Evolutionary conservation across 2,113 vertebrate species (phyloP).

Genomic region (Dipodomys spectabilis): DNA sequence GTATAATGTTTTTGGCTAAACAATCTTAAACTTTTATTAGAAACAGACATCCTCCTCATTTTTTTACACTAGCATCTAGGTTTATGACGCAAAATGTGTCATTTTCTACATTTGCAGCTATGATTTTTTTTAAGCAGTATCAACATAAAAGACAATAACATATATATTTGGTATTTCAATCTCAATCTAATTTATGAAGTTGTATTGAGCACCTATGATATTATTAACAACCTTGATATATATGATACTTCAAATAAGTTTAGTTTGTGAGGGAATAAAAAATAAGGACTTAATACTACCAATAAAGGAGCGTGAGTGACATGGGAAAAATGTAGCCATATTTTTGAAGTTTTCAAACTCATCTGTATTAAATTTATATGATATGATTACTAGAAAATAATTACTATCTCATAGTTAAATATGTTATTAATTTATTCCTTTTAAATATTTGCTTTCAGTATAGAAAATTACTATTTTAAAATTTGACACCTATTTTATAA

Average conservation of each 20-base stretch:
- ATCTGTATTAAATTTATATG: background rate
- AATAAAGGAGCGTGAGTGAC: background rate
- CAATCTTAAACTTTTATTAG: slow-evolving; percentile 18
- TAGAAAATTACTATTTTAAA: background rate
- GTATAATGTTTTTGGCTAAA: background rate
- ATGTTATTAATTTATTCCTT: background rate
- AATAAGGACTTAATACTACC: background rate
- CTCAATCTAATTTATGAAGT: background rate
- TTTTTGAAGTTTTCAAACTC: background rate
- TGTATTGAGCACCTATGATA: background rate
- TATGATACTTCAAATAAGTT: background rate
- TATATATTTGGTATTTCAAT: background rate
- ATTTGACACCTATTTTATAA: too few relatives aligned
- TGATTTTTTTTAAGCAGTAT: slow-evolving; percentile 1
- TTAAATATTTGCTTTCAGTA: background rate
- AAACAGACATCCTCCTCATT: background rate
- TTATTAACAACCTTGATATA: background rate
- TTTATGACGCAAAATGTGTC: too few relatives aligned
- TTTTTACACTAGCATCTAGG: too few relatives aligned
- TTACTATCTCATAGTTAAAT: background rate
- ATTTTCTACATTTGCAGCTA: background rate
- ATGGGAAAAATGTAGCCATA: background rate
- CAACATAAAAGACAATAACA: background rate
- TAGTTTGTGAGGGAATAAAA: too few relatives aligned
- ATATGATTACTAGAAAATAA: background rate